Conservation (phyloP, 2,888 invertebrate genomes). For the Drosophila eohydei region DNA sequence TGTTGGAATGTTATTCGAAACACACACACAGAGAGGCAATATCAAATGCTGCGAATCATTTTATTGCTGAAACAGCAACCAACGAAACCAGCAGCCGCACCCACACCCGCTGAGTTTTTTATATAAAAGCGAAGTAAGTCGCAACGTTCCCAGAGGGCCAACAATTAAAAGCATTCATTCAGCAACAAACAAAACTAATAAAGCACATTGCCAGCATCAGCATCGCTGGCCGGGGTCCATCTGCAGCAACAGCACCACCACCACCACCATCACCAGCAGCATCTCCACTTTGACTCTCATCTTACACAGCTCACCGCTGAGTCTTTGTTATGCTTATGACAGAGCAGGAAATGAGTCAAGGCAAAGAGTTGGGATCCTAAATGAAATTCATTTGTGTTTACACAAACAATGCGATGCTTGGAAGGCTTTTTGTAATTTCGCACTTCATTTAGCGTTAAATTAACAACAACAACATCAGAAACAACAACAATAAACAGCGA, state of each 20-base stretch:
- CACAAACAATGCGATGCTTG: constrained; percentile 28
- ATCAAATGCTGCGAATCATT: constrained; percentile 20
- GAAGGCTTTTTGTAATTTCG: constrained; percentile 66
- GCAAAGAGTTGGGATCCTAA: constrained; percentile 9
- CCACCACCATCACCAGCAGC: constrained; percentile 1
- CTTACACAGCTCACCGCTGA: constrained; percentile 46
- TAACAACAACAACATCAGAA: constrained; percentile 52
- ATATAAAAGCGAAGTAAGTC: constrained; percentile 8
- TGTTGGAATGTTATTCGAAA: constrained; percentile 30
- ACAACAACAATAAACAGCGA: constrained; percentile 8
- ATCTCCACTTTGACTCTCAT: constrained; percentile 28
- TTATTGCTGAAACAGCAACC: constrained; percentile 39
- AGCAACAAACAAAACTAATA: constrained; percentile 65
- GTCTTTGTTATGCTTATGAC: constrained; percentile 68
- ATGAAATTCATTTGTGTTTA: constrained; percentile 49
- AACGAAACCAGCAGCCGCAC: background rate
- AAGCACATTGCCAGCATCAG: constrained; percentile 43
- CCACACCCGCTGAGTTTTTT: background rate
- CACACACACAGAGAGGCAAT: constrained; percentile 5
- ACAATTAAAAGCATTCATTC: constrained; percentile 73
- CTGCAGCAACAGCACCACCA: constrained; percentile 4
- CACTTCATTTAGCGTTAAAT: constrained; percentile 80
- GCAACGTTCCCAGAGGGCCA: constrained; percentile 28
- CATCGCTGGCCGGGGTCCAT: constrained; percentile 12
- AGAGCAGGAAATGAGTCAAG: constrained; percentile 59